Evolutionary conservation across 1,140 invertebrate genomes (phyloP), one percentile per base, ranked within the genome.

Genomic region (Condylostylus longicornis): DNA sequence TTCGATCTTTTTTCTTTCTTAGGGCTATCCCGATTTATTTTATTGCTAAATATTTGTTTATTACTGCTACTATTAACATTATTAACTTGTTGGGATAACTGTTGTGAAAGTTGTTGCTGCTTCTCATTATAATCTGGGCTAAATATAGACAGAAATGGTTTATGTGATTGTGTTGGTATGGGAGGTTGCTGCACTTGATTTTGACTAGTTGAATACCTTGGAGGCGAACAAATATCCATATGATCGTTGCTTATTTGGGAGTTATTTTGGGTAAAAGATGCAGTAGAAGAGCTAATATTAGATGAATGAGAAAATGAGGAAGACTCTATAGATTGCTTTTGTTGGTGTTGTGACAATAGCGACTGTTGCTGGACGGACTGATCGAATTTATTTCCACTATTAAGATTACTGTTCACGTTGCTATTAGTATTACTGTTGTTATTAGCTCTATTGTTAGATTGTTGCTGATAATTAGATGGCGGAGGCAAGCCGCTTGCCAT

Each of bases 91-190:
- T 30, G 15, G 12, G 22, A 23, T 23, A 12, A 23, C 22, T 53
- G 53, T 29, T 47, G 25, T 20, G 17, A n/a, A 25, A n/a, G 19
- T 6, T 39, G 28, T 10, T 53, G 53, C 32, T 45, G 42, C 34
- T 58, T 58, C 18, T 58, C 53, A 12, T 39, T 49, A 51, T 51
- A 58, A 20, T 58, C 56, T 8, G 56, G 56, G 38, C 56, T 59
- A 22, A 59, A 59, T 21, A 59, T 40, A 1, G 56, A 59, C 32
- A n/a, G 34, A 10, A 17, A 17, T 20, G 17, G 32, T 53, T 48
- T 33, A 52, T 46, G 21, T 31, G 19, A 38, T 28, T 49, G 52
- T 10, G 40, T 23, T 12, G 35, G 29, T 28, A 22, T 20, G 34
- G 31, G 5, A 37, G 21, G 30, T 7, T 21, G 17, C 14, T 7